Base-by-base conservation (phyloP, 2,888 invertebrate genomes). In the Pterostichus niger region DNA sequence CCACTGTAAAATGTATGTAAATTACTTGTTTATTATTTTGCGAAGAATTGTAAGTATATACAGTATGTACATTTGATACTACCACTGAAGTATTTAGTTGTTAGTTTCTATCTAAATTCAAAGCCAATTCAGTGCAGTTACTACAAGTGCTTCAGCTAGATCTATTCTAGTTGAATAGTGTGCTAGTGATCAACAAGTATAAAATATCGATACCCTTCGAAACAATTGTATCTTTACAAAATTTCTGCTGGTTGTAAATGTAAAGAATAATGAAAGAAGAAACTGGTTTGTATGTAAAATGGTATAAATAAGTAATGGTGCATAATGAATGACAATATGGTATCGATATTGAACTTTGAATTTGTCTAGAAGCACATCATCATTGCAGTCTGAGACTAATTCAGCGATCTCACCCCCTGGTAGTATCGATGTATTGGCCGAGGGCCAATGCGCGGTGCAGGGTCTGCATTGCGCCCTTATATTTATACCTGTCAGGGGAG, bases 401-500 rank as follows among this genome's bases (percentile, higher is more conserved):
- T 49, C 10, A 61, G 75, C 75, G 52, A 84, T 86, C 87, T 88
- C 86, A 75, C 75, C 84, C 82, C 79, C 61, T 75, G 71, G 84
- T 73, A 73, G 80, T 75, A 73, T 84, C 83, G 82, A 68, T 77
- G 84, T 79, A 79, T 78, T 84, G 84, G 56, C 82, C 79, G 17
- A 83, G 17, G 10, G 83, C 79, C 82, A 79, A 73, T 86, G 88
- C 88, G 85, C 88, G 89, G 88, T 89, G 89, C 87, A 89, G 86
- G 85, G 88, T 88, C 86, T 89, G 88, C 89, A 89, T 89, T 78
- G 89, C 89, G 84, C 89, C 89, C 86, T 88, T 89, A 88, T 88
- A 88, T 87, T 88, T 89, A 88, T 90, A 91, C 91, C 90, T 91
- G 86, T 90, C 90, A 84, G 87, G 85, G 87, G 76, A 17, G 44